Evolutionary conservation across 2,797 vertebrate species (phyloP), one percentile per base, ranked within the genome.

Genomic region (Adelosebastes latens): DNA sequence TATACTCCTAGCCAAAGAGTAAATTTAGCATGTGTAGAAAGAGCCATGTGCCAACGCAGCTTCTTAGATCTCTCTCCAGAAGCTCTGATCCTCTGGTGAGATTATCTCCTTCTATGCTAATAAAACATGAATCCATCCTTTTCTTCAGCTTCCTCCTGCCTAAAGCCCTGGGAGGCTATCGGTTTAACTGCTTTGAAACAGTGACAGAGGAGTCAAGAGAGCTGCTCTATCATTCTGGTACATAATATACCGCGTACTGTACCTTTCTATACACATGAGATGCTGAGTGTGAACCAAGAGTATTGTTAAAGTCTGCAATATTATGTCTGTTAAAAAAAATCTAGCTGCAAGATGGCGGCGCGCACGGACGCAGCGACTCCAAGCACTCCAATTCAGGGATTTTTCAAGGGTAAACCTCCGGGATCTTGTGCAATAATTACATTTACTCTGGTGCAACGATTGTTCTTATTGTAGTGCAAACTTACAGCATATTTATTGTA

Each of bases 41-140:
- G 60, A 87, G 76, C 68, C 69, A 68, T 62, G 81, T 75, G 69
- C 55, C 62, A 52, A 56, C 10, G 12, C 73, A 70, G 62, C 31
- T 75, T 74, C 73, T 82, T 25, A 64, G 77, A 89, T 88, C 71
- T 87, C 72, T 72, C 67, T 82, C 86, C 79, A 88, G 71, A 90
- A 82, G 75, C 74, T 83, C 29, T 72, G 81, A 80, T 90, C 61
- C 76, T 88, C 70, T 73, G 27, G 2, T 72, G 83, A 81, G 77
- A 86, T 88, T 77, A 83, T 70, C 82, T 72, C 67, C 69, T n/a
- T 80, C 72, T 64, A 53, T 70, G 65, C 71, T 83, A 89, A 89
- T 82, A 90, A 86, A 90, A 89, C 67, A 87, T 71, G 52, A 59
- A 89, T 66, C 32, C 87, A 82, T 80, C 62, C 3, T 42, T 80